Conservation (phyloP, 2,888 invertebrate genomes). For the Drosophila paracracens region DNA sequence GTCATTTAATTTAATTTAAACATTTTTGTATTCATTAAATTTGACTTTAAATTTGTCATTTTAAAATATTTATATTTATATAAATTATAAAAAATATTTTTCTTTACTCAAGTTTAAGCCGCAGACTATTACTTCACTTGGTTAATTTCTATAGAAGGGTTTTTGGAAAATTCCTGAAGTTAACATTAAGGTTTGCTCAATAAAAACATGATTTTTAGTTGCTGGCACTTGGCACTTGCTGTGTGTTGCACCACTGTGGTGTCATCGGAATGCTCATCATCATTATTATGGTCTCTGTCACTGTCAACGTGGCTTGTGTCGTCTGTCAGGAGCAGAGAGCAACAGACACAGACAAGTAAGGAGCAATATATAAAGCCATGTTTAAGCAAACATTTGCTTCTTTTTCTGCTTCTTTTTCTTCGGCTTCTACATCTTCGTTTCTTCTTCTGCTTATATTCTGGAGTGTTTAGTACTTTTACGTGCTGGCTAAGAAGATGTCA, state of each 20-base stretch:
- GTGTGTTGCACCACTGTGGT: constrained; percentile 1
- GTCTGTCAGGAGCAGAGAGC: constrained; percentile 61
- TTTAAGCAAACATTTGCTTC: constrained; percentile 53
- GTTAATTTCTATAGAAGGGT: background rate
- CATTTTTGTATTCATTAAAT: too few species aligned
- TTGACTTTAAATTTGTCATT: too few species aligned
- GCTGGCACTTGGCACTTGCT: background rate
- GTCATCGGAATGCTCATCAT: constrained; percentile 25
- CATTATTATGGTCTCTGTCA: constrained; percentile 71
- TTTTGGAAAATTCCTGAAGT: background rate
- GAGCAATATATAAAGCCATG: constrained; percentile 25
- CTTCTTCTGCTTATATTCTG: constrained; percentile 14
- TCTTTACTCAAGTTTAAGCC: background rate
- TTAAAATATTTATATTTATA: too few species aligned
- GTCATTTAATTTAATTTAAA: too few species aligned
- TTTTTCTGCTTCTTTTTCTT: constrained; percentile 10
- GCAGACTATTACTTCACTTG: background rate
- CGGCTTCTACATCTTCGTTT: constrained; percentile 10
- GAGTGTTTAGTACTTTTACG: constrained; percentile 71
- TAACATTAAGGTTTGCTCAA: background rate
- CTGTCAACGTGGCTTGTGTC: constrained; percentile 70
- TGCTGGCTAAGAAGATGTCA: constrained; percentile 77
- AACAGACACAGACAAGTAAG: constrained; percentile 15
- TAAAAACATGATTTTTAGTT: background rate
- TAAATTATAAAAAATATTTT: background rate